A percentile compares a stretch with the other conserved stretches of the same genome.
phyloP scores from a whole-genome alignment of 2,888 invertebrate species.

The Oasisia sp. region DNA sequence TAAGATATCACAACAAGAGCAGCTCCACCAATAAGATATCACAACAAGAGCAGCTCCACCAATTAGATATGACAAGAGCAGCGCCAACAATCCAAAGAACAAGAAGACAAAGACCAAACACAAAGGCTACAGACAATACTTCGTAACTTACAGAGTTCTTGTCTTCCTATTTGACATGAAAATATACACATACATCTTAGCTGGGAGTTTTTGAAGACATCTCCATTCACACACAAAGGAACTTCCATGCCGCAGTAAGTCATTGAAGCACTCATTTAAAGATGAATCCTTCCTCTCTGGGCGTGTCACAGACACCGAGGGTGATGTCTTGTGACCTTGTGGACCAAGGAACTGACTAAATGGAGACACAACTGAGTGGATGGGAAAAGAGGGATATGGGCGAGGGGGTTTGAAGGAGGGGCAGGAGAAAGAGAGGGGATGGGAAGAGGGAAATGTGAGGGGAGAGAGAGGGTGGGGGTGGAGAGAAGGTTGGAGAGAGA shows the following conservation, averaged over 20 bases:
- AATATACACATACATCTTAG: background rate
- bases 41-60: background rate
- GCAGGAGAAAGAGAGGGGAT: background rate
- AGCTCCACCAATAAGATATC: background rate
- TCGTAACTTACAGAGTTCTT: background rate
- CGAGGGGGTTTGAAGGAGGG: background rate
- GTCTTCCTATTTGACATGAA: background rate
- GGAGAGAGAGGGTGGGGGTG: background rate
- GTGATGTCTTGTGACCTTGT: too few relatives aligned
- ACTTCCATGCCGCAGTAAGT: too few relatives aligned
- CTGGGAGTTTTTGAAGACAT: background rate
- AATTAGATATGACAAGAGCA: background rate
- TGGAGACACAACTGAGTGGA: background rate
- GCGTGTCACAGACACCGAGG: too few relatives aligned
- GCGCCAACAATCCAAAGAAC: background rate
- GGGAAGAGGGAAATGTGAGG: too few relatives aligned
- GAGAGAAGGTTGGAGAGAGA: background rate
- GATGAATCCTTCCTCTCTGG: background rate
- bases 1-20: too few relatives aligned
- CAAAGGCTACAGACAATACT: background rate
- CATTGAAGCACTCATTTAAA: too few relatives aligned
- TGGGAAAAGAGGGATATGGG: background rate
- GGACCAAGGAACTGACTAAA: background rate
- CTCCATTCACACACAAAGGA: background rate
- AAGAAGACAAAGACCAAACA: background rate